Base-by-base conservation (phyloP, 1,140 invertebrate genomes). In the Drosophila funebris region DNA sequence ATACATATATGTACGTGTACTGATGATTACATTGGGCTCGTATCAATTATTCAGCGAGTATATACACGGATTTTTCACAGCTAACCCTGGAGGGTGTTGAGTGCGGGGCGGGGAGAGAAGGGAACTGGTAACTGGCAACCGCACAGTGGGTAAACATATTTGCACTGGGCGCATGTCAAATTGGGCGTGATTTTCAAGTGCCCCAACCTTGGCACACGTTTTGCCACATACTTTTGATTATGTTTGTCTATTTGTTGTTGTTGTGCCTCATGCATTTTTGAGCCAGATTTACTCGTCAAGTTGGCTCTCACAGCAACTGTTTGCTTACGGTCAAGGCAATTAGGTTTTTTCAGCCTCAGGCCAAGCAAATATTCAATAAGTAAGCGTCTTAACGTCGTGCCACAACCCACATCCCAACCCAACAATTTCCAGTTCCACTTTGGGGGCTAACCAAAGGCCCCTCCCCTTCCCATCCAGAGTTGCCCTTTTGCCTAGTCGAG, bases 161-260 rank as follows among this genome's bases (percentile, higher is more conserved):
- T 88, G 61, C 83, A 68, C 63, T 82, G 64, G 82, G 83, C 82
- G 76, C 79, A 88, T 64, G 78, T 89, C 79, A 88, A 88, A 88
- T 88, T 88, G 83, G 78, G 83, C 83, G 83, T 88, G 78, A 88
- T 83, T 88, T 88, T 82, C 83, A 82, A 87, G 83, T 83, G 83
- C 48, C 63, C 63, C 69, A 18, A 39, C 46, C 69, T 73, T 48
- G 52, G 11, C 63, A 52, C 52, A 46, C 27, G 33, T 31, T 27
- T 5, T 43, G 22, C 39, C 70, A 48, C 67, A 53, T 76, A 78
- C 75, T 88, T 88, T 77, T 88, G 83, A 88, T 88, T 88, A 88
- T 88, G 83, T 88, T 88, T 88, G 83, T 87, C 83, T 88, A 83
- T 87, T 87, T 87, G 78, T 73, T 82, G 70, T 76, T 69, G 11